Evolutionary conservation across 2,797 vertebrate species (phyloP).

Genomic region (Molossus alvarezi): DNA sequence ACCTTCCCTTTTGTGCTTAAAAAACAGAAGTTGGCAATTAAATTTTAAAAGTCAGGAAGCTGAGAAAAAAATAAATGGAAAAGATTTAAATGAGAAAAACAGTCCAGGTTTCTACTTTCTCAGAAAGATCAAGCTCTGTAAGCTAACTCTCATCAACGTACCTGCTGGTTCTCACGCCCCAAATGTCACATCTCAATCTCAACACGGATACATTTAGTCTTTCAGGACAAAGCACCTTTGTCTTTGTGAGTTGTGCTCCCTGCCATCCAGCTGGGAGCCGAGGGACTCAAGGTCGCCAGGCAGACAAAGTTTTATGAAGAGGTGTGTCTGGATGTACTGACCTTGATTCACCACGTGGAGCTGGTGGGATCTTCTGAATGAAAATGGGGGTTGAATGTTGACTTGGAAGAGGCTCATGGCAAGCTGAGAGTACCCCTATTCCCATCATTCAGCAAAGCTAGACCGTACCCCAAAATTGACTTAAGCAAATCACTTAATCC

Average conservation of each 20-base stretch:
- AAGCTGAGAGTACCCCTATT: not conserved
- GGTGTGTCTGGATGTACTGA: not conserved
- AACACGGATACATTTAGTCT: slow-evolving; percentile 60
- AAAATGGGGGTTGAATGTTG: not conserved
- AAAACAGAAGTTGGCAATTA: not conserved
- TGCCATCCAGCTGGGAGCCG: slow-evolving; percentile 8
- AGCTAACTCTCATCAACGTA: not conserved
- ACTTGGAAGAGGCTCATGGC: not conserved
- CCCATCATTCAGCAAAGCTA: not conserved
- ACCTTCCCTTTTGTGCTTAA: not conserved
- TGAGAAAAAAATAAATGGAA: not conserved
- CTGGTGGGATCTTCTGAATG: not conserved
- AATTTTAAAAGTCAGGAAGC: not conserved
- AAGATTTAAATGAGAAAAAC: not conserved
- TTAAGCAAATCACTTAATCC: not conserved
- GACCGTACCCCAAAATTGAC: not conserved
- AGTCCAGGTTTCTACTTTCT: slow-evolving; percentile 15
- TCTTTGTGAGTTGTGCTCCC: slow-evolving; percentile 36
- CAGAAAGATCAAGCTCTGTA: not conserved
- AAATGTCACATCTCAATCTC: not conserved
- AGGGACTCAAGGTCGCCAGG: slow-evolving; percentile 65
- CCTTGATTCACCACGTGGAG: not conserved
- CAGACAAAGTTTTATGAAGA: not conserved
- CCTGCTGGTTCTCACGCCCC: not conserved
- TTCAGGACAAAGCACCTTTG: slow-evolving; percentile 63